Evolutionary conservation across 2,888 invertebrate species (phyloP), one percentile per base, ranked within the genome.

Genomic region (Steinernema hermaphroditum): DNA sequence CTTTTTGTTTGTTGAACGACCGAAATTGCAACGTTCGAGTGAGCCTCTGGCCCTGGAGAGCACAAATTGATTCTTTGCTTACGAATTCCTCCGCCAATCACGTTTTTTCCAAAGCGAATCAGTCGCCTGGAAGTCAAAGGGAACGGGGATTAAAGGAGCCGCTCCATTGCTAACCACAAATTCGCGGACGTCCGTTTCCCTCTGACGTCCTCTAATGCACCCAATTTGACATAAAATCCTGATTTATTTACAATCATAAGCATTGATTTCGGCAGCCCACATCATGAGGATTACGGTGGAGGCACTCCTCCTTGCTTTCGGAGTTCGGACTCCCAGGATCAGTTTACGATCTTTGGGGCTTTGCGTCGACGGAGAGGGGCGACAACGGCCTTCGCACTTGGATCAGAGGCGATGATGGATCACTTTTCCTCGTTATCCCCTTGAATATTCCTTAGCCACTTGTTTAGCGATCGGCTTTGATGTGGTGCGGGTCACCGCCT

Each of bases 401-500:
- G 62, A 62, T 62, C 62, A 32, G n/a, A n/a, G n/a, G n/a, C n/a
- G n/a, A n/a, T 62, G 29, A 32, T 62, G 32, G 62, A 29, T 29
- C 62, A 32, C 62, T 62, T 62, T 32, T 29, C 62, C 16, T 16
- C 62, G 32, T 62, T 62, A 62, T 62, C 62, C 29, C 34, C 62
- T 62, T 27, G 62, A 32, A 22, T 62, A 22, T 27, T 62, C 50
- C 24, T 27, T 29, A n/a, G 62, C 62, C 62, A 62, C 62, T 62
- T 62, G 62, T 62, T 62, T 62, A 62, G 62, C 62, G 62, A 62
- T 29, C 16, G 62, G 62, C 62, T 62, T 62, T 62, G 62, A 62
- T 62, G 62, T 62, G 22, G 62, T 16, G 62, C 62, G 62, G 62
- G 62, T 62, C 62, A 62, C 27, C 62, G 62, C 62, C 62, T 32